Conservation (phyloP, 2,113 vertebrate genomes). For the Craseonycteris thonglongyai region DNA sequence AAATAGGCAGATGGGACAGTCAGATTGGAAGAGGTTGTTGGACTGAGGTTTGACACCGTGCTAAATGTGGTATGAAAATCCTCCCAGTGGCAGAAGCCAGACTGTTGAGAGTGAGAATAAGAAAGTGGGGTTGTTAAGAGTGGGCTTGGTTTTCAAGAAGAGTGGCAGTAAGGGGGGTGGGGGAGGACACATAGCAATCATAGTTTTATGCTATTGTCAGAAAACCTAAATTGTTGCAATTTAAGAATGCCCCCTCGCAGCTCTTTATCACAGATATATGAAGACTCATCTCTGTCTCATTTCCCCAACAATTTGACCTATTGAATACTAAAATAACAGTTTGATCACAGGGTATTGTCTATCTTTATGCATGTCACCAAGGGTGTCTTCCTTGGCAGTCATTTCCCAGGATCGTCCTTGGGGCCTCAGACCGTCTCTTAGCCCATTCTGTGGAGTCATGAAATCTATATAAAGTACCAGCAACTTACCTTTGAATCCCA, state of each 20-base stretch:
- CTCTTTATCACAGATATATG: neutral
- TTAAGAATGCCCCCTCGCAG: neutral
- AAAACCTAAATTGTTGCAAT: neutral
- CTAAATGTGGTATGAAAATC: neutral
- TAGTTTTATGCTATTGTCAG: neutral
- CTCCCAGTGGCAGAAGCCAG: neutral
- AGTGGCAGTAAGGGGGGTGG: neutral
- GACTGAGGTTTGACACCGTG: neutral
- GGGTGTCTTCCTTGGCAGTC: neutral
- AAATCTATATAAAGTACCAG: neutral
- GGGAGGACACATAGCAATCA: neutral
- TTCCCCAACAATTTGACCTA: neutral
- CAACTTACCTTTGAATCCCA: neutral
- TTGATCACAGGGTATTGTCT: neutral
- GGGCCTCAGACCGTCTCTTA: neutral
- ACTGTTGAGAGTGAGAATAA: neutral
- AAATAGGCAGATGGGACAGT: neutral
- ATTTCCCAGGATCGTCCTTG: neutral
- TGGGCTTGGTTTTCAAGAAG: neutral
- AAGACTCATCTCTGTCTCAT: neutral
- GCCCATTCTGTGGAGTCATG: neutral
- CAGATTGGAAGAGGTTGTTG: neutral
- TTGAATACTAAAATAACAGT: neutral
- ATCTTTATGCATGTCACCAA: neutral
- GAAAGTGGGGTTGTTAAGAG: neutral